Evolutionary conservation across 2,888 invertebrate genomes (phyloP).

Genomic region (Scelioninae gen. 1): DNA sequence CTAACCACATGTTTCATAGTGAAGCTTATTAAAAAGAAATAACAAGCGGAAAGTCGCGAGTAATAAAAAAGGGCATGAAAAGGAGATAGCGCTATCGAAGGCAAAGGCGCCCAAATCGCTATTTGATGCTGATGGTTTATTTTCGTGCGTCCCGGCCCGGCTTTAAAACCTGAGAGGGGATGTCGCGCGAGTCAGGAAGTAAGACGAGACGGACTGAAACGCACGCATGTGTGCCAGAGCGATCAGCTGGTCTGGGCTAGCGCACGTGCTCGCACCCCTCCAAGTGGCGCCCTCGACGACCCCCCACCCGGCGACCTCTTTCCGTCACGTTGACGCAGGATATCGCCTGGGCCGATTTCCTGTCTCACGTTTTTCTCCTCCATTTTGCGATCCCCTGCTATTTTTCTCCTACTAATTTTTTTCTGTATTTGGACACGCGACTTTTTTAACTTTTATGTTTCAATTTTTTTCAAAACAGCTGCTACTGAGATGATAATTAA

Average conservation of each 20-base stretch:
- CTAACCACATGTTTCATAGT: slow-evolving; percentile 7
- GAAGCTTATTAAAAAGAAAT: slow-evolving; percentile 2
- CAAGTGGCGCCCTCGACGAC: slow-evolving; percentile 48
- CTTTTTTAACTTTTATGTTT: slow-evolving; percentile 12
- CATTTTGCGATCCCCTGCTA: too few relatives aligned
- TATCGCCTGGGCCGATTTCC: slow-evolving; percentile 49
- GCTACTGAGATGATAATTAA: too few relatives aligned
- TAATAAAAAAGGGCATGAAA: slow-evolving; percentile 12
- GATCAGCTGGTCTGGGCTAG: slow-evolving; percentile 68
- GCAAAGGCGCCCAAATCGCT: slow-evolving; percentile 32
- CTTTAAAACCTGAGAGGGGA: slow-evolving; percentile 30
- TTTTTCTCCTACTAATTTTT: too few relatives aligned
- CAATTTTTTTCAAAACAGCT: too few relatives aligned
- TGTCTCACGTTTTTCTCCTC: slow-evolving; percentile 21
- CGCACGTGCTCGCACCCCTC: slow-evolving; percentile 66
- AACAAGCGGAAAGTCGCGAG: background rate
- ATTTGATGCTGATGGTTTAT: slow-evolving; percentile 33
- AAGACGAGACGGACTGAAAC: slow-evolving; percentile 48
- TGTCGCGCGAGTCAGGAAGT: slow-evolving; percentile 51
- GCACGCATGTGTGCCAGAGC: slow-evolving; percentile 65
- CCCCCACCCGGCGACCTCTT: background rate
- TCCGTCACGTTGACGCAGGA: slow-evolving; percentile 35
- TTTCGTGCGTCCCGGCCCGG: slow-evolving; percentile 24
- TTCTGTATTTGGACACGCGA: background rate
- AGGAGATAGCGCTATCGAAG: too few relatives aligned